phyloP scores from a whole-genome alignment of 64 coral and sea anemone genomes.

The Anthopleura sola region DNA sequence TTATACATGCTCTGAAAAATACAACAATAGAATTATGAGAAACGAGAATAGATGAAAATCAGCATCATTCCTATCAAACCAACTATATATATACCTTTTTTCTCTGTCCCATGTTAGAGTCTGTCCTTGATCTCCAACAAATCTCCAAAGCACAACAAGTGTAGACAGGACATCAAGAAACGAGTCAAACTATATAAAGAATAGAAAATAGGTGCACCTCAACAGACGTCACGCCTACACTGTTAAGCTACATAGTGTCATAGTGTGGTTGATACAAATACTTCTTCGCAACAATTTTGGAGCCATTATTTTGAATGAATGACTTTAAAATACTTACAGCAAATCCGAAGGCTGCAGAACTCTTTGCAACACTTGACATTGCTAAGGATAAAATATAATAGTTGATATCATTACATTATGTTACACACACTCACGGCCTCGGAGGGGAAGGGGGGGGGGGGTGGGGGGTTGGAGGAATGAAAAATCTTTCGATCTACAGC shows the following conservation, averaged over 20 bases:
- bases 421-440: no score
- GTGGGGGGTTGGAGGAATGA: no score
- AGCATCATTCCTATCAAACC: no score
- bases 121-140: conserved; percentile 61
- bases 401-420: background rate
- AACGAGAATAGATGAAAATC: background rate
- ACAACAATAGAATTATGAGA: background rate
- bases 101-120: conserved; percentile 76
- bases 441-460: no score
- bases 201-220: background rate
- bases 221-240: background rate
- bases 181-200: conserved; percentile 58
- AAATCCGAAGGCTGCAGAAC: conserved; percentile 87
- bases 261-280: no score
- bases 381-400: conserved; percentile 22
- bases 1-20: conserved; percentile 73
- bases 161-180: conserved; percentile 77
- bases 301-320: background rate
- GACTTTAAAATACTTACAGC: conserved; percentile 62
- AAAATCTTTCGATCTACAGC: no score
- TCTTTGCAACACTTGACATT: conserved; percentile 75
- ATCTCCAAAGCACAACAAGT: conserved; percentile 92
- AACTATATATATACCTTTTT: conserved; percentile 37
- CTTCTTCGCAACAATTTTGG: no score
- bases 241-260: background rate